phyloP scores from a whole-genome alignment of 2,113 vertebrate genomes.

The Marmota monax region DNA sequence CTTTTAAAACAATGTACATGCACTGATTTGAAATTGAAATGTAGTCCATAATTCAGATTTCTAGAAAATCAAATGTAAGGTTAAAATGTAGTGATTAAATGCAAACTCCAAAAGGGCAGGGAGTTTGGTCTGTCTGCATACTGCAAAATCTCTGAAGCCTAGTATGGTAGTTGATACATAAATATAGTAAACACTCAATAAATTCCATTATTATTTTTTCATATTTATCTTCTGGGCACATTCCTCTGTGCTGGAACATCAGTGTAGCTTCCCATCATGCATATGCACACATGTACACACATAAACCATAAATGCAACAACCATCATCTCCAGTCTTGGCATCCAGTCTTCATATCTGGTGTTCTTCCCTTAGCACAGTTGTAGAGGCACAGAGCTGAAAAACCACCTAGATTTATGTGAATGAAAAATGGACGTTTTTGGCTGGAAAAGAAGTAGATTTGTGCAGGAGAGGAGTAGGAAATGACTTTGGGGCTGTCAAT shows the following conservation, averaged over 20 bases:
- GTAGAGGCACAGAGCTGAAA: neutral
- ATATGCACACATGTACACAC: neutral
- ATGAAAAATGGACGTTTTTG: neutral
- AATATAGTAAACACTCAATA: neutral
- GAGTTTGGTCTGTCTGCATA: neutral
- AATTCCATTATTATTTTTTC: neutral
- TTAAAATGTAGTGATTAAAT: slow-evolving; percentile 8
- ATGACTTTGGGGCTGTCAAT: neutral
- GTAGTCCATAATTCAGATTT: neutral
- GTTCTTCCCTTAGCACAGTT: neutral
- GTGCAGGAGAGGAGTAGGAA: neutral
- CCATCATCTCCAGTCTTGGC: neutral
- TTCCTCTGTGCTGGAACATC: neutral
- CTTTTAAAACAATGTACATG: neutral
- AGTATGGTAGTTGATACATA: neutral
- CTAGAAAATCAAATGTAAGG: neutral
- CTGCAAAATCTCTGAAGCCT: neutral
- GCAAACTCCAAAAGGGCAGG: neutral
- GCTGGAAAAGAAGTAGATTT: neutral
- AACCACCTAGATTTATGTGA: slow-evolving; percentile 36
- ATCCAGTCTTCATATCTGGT: neutral
- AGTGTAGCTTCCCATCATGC: neutral
- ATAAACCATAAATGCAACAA: neutral
- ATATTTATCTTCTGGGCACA: neutral
- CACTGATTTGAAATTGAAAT: slow-evolving; percentile 45